Evolutionary conservation across 2,113 vertebrate genomes (phyloP).

Genomic region (Oxyruncus cristatus): DNA sequence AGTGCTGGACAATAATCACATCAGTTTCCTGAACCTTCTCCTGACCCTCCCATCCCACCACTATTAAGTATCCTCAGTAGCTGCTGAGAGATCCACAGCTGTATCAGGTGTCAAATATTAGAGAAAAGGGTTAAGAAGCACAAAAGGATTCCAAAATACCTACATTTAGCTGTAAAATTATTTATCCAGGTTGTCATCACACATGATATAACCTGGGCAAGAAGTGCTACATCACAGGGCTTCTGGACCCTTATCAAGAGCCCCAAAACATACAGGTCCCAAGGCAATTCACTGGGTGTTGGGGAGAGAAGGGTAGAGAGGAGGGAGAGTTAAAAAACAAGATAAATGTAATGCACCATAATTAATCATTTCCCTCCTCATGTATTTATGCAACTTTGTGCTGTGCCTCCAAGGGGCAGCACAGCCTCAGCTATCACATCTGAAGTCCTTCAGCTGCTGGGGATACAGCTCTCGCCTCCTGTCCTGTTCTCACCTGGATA

Average conservation of each 20-base stretch:
- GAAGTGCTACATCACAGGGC: not conserved
- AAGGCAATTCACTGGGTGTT: not conserved
- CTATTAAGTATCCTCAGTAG: not conserved
- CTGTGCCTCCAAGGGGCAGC: slow-evolving; percentile 23
- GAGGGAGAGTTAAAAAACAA: not conserved
- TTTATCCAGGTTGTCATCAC: not conserved
- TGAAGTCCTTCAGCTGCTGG: not conserved
- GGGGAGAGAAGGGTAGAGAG: not conserved
- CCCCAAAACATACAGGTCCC: not conserved
- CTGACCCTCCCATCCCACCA: not conserved
- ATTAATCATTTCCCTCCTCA: not conserved
- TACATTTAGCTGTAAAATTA: not conserved
- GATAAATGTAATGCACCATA: not conserved
- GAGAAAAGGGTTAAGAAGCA: not conserved
- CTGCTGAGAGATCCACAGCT: not conserved
- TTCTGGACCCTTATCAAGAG: not conserved
- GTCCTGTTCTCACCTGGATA: accelerated
- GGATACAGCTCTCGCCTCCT: not conserved
- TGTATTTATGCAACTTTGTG: not conserved
- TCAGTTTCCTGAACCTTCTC: not conserved
- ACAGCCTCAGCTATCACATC: not conserved
- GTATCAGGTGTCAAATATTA: not conserved
- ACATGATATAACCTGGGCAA: not conserved
- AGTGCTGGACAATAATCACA: not conserved
- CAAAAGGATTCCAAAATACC: not conserved